phyloP scores from a whole-genome alignment of 2,113 vertebrate genomes.

The Erpornis zantholeuca region DNA sequence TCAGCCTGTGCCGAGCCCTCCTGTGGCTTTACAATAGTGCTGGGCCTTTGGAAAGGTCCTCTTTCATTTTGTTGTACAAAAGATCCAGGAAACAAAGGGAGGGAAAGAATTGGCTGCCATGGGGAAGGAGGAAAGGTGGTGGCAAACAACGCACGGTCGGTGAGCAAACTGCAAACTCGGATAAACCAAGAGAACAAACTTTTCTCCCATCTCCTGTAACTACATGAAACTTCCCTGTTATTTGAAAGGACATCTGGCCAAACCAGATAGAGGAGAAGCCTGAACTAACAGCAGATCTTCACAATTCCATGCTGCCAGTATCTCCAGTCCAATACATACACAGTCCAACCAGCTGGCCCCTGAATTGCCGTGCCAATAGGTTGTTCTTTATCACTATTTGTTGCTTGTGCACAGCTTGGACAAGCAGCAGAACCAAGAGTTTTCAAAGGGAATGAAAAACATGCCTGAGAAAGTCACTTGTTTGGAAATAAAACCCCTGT shows the following conservation, averaged over 20 bases:
- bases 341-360: not conserved
- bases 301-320: not conserved
- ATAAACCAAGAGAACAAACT: not conserved
- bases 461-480: not conserved
- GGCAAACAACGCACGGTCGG: not conserved
- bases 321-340: not conserved
- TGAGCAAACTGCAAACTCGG: not conserved
- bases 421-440: not conserved
- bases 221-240: not conserved
- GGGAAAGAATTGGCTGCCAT: not conserved
- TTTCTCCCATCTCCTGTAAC: not conserved
- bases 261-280: not conserved
- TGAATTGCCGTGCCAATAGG: not conserved
- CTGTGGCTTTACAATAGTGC: not conserved
- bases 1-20: not conserved
- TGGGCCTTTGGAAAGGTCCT: not conserved
- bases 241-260: not conserved
- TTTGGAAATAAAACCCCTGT: not conserved
- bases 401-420: not conserved
- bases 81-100: not conserved
- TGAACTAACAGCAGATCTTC: not conserved
- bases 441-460: not conserved
- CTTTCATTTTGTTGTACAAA: not conserved
- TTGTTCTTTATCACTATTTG: not conserved
- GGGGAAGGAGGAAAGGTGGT: not conserved